Conservation (phyloP, 2,797 vertebrate species). For the Rhinatrema bivittatum region DNA sequence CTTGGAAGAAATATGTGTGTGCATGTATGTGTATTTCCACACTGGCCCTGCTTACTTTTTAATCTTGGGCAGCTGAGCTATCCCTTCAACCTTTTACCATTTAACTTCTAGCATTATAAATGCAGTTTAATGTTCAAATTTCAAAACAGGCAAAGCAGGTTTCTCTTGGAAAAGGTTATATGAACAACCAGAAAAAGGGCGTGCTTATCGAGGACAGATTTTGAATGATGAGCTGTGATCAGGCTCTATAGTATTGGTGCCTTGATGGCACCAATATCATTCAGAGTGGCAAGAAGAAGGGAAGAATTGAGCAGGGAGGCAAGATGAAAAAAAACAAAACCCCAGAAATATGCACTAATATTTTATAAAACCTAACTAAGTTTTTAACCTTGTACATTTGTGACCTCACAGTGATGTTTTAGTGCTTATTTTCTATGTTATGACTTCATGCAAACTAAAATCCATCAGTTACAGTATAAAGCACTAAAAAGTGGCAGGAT, state of each 20-base stretch:
- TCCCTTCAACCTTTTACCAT: no score
- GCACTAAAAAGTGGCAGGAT: background rate
- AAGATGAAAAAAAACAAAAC: slow-evolving; percentile 37
- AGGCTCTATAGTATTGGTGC: slow-evolving; percentile 23
- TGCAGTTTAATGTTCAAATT: no score
- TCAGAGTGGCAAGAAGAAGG: slow-evolving; percentile 24
- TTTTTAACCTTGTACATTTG: slow-evolving; percentile 39
- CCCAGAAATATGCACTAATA: slow-evolving; percentile 50
- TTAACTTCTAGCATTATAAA: no score
- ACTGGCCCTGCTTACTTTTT: no score
- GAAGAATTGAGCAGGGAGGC: slow-evolving; percentile 25
- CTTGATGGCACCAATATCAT: slow-evolving; percentile 27
- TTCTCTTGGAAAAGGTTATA: slow-evolving; percentile 18
- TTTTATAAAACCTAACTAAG: slow-evolving; percentile 28
- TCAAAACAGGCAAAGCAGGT: slow-evolving; percentile 24
- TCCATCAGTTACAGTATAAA: background rate
- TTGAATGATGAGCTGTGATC: slow-evolving; percentile 10
- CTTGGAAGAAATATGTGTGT: no score
- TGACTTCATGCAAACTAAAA: slow-evolving; percentile 35
- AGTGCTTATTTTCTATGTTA: slow-evolving; percentile 25
- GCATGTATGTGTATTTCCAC: no score
- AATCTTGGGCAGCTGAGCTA: no score
- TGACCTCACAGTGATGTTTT: slow-evolving; percentile 30
- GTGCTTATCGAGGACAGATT: slow-evolving; percentile 16
- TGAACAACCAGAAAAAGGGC: slow-evolving; percentile 23